Evolutionary conservation across 2,888 invertebrate genomes (phyloP).

Genomic region (Rosalia funebris): DNA sequence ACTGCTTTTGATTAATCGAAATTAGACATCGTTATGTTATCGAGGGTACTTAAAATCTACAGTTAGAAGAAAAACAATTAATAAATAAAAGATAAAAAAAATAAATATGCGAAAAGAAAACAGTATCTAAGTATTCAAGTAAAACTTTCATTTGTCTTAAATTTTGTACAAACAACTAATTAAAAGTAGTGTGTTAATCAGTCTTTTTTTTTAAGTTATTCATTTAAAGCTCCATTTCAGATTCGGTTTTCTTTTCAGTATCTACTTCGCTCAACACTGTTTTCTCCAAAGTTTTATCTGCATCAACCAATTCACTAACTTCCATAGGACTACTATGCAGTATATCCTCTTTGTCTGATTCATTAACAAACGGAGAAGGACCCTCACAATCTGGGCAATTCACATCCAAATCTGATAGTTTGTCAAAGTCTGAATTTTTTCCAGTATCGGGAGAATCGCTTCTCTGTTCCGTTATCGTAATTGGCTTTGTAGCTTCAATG

Average conservation of each 20-base stretch:
- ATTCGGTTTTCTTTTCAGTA: background rate
- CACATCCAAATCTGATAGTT: constrained; percentile 40
- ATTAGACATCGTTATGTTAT: background rate
- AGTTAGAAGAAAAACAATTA: constrained; percentile 4
- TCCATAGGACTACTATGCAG: constrained; percentile 5
- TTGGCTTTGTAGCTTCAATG: constrained; percentile 15
- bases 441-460: constrained; percentile 44
- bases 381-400: background rate
- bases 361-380: constrained; percentile 13
- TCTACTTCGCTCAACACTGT: background rate
- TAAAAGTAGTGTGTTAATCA: constrained; percentile 1
- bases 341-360: constrained; percentile 14
- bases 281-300: background rate
- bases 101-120: background rate
- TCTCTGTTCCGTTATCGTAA: constrained; percentile 25
- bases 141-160: constrained; percentile 3
- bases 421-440: constrained; percentile 46
- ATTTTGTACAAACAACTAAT: constrained; percentile 11
- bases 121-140: constrained; percentile 19
- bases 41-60: background rate
- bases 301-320: background rate
- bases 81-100: constrained; percentile 13
- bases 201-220: constrained; percentile 18
- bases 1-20: background rate
- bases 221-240: constrained; percentile 7